A percentile compares a stretch with the other conserved stretches of the same genome.
phyloP scores from a whole-genome alignment of 2,888 invertebrate genomes.

The Hesperia comma region DNA sequence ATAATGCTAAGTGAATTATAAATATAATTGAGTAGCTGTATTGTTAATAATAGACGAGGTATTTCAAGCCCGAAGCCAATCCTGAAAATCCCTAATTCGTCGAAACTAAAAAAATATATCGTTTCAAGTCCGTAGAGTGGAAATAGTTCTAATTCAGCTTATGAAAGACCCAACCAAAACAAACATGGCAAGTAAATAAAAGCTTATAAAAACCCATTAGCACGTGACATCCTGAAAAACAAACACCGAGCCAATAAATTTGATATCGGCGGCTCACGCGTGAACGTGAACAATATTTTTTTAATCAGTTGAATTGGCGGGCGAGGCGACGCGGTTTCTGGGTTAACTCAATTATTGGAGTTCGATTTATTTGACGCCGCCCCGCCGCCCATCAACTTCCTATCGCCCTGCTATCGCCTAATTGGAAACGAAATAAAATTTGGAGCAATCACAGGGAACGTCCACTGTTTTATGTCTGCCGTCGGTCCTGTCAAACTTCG shows the following conservation, averaged over 20 bases:
- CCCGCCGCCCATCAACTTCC: slow-evolving; percentile 45
- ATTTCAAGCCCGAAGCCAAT: too few relatives aligned
- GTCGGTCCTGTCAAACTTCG: not conserved
- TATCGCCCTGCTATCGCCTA: slow-evolving; percentile 19
- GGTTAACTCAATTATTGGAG: slow-evolving; percentile 64
- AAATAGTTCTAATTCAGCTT: too few relatives aligned
- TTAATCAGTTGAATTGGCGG: not conserved
- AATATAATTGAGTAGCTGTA: too few relatives aligned
- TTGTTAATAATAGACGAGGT: too few relatives aligned
- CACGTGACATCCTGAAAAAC: not conserved
- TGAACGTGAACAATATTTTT: not conserved
- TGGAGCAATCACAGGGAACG: slow-evolving; percentile 4
- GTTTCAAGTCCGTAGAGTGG: too few relatives aligned
- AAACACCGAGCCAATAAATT: not conserved
- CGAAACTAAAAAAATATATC: not conserved
- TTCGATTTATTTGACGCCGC: slow-evolving; percentile 43
- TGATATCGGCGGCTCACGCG: not conserved
- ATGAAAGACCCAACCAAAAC: too few relatives aligned
- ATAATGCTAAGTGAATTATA: too few relatives aligned
- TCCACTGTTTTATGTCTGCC: not conserved
- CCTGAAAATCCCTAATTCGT: not conserved
- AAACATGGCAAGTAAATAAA: too few relatives aligned
- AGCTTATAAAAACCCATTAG: too few relatives aligned
- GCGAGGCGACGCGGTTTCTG: slow-evolving; percentile 43
- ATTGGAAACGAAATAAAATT: slow-evolving; percentile 18